phyloP scores from a whole-genome alignment of 2,113 vertebrate genomes.

The Hypocryptadius cinnamomeus region DNA sequence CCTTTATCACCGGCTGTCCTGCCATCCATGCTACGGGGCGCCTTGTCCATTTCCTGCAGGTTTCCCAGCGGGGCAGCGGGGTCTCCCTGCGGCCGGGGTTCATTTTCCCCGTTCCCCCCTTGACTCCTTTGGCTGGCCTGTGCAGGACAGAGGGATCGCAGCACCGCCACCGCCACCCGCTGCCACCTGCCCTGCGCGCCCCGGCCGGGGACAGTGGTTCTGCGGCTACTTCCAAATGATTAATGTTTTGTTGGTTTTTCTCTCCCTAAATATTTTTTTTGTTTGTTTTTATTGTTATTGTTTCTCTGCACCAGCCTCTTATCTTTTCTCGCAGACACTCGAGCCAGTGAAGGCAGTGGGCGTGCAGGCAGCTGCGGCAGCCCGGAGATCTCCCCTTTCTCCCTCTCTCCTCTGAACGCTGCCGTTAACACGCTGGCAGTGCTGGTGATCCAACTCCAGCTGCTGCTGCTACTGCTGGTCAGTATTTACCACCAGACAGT shows the following conservation, averaged over 20 bases:
- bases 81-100: background rate
- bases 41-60: background rate
- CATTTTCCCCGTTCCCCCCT: background rate
- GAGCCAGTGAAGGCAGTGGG: background rate
- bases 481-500: background rate
- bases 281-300: background rate
- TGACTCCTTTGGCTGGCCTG: background rate
- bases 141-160: background rate
- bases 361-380: background rate
- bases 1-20: background rate
- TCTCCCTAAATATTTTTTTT: too few relatives aligned
- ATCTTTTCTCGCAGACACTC: background rate
- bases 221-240: background rate
- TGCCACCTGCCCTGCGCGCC: background rate
- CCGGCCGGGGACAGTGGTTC: background rate
- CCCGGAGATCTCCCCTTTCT: background rate
- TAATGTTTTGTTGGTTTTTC: background rate
- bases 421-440: background rate
- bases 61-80: background rate
- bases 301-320: background rate
- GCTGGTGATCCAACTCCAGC: background rate
- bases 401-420: background rate
- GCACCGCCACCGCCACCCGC: background rate
- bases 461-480: background rate
- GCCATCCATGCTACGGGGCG: background rate